Percentiles rank a stretch among this genome's conserved stretches.
Conservation (phyloP, 2,888 invertebrate species). For the Dryobota labecula region DNA sequence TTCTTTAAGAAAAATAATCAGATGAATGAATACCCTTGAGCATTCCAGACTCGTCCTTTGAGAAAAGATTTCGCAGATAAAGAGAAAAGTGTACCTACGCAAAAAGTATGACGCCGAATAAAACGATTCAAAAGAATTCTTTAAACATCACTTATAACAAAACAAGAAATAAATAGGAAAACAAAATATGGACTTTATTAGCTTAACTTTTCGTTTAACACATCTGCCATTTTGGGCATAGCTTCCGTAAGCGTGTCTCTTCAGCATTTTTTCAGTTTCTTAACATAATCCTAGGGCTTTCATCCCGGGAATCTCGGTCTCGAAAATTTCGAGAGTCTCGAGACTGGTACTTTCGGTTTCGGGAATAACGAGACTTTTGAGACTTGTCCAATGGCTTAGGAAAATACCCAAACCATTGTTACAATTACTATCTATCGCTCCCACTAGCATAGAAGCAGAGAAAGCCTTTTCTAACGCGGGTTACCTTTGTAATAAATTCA, state of each 20-base stretch:
- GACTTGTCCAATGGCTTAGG: no score
- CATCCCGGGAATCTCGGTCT: no score
- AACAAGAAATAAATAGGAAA: slow-evolving; percentile 41
- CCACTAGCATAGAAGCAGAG: no score
- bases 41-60: slow-evolving; percentile 83
- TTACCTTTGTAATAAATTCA: no score
- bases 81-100: slow-evolving; percentile 78
- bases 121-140: slow-evolving; percentile 81
- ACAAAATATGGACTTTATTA: slow-evolving; percentile 10
- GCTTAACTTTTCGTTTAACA: slow-evolving; percentile 6
- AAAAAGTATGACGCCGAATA: slow-evolving; percentile 78
- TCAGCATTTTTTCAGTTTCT: no score
- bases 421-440: no score
- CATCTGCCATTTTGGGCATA: not conserved
- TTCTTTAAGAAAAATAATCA: slow-evolving; percentile 82
- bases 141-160: slow-evolving; percentile 73
- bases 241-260: slow-evolving; percentile 10
- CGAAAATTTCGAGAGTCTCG: no score
- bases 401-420: no score
- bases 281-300: no score
- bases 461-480: no score
- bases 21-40: slow-evolving; percentile 84
- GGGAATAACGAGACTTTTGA: no score
- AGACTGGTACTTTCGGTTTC: no score
- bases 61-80: slow-evolving; percentile 83